Evolutionary conservation across 92 coral and sea anemone genomes (phyloP).

Genomic region (Desmophyllum pertusum): DNA sequence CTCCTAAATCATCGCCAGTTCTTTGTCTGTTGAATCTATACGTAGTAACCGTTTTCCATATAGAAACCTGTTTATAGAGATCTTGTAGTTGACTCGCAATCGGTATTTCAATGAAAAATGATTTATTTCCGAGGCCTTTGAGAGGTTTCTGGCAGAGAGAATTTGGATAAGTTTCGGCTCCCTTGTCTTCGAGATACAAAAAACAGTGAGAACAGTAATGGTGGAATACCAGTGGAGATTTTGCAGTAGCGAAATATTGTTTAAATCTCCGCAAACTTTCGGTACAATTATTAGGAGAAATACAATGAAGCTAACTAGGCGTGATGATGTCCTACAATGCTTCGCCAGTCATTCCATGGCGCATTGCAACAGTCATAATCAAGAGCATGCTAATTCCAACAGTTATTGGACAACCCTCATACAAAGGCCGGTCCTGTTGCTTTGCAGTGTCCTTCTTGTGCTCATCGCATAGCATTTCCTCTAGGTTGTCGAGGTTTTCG

Average conservation of each 20-base stretch:
- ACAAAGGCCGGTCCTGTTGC: conserved; percentile 15
- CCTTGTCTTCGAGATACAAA: conserved; percentile 13
- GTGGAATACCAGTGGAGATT: background rate
- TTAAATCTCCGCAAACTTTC: conserved; percentile 19
- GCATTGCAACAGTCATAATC: background rate
- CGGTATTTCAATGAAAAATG: conserved; percentile 25
- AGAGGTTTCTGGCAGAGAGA: conserved; percentile 35
- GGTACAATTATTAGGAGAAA: conserved; percentile 30
- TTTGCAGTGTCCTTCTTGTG: background rate
- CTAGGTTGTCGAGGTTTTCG: conserved; percentile 13
- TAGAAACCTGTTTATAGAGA: conserved; percentile 2
- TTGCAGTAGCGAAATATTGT: conserved; percentile 12
- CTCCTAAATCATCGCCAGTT: conserved; percentile 19
- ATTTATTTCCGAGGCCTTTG: conserved; percentile 30
- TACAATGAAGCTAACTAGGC: conserved; percentile 5
- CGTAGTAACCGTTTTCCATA: conserved; percentile 23
- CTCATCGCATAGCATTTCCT: conserved; percentile 1
- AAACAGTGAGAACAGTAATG: background rate
- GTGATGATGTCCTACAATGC: background rate
- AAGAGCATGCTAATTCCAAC: background rate
- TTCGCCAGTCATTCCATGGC: background rate
- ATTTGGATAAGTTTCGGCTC: conserved; percentile 35
- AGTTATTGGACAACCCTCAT: conserved; percentile 26
- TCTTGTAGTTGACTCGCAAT: background rate
- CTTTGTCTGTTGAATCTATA: conserved; percentile 23